phyloP scores from a whole-genome alignment of 2,113 vertebrate genomes.

The Macrotis lagotis region DNA sequence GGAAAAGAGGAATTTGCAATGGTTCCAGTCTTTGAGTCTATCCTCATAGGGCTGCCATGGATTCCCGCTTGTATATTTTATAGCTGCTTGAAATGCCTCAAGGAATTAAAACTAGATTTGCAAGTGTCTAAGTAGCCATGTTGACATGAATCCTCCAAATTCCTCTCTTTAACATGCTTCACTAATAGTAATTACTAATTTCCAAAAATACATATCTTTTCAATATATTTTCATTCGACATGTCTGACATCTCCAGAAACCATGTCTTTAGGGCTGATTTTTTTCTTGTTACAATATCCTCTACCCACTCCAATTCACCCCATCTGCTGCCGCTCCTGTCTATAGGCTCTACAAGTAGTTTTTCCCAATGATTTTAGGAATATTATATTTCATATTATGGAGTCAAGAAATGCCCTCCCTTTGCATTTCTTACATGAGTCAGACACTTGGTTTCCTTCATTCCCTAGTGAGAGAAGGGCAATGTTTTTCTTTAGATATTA shows the following conservation, averaged over 20 bases:
- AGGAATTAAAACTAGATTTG: not conserved
- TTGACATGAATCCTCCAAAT: not conserved
- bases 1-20: not conserved
- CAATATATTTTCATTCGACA: not conserved
- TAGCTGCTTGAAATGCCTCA: not conserved
- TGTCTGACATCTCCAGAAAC: not conserved
- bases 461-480: not conserved
- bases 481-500: not conserved
- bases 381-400: not conserved
- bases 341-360: not conserved
- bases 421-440: not conserved
- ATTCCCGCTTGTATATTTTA: not conserved
- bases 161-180: not conserved
- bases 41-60: not conserved
- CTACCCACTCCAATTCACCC: not conserved
- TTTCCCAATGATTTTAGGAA: not conserved
- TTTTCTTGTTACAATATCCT: not conserved
- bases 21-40: not conserved
- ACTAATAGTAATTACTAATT: not conserved
- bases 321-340: not conserved
- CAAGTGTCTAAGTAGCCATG: slow-evolving; percentile 2
- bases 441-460: not conserved
- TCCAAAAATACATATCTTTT: not conserved
- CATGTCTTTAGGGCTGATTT: not conserved
- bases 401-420: not conserved